Base-by-base conservation (phyloP, 2,888 invertebrate genomes). In the Aporophyla nigra region DNA sequence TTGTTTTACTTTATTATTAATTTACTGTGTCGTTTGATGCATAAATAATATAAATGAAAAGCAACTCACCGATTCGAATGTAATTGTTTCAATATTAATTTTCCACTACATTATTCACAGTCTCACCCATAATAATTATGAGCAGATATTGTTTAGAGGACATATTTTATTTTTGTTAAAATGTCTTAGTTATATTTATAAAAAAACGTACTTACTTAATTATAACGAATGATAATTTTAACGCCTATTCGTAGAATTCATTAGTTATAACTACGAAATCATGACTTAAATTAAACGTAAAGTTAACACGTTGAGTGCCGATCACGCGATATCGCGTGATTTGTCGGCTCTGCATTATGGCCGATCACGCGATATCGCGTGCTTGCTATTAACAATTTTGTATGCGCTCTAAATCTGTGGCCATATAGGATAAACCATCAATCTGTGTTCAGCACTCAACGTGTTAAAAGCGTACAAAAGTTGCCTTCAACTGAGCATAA, bases 11-110 rank as follows among this genome's bases (percentile, higher is more conserved):
- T 46, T 9, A 62, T 62, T 33, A 49, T 43, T 59, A 21, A 67
- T 74, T 69, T 16, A 33, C 7, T 9, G 4, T 49, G 2, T 33
- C 14, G 53, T 71, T 65, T 40, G 10, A 43, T 62, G 27, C 56
- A 56, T 33, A 58, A 58, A 53, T 19, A 16, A 67, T 77, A 63
- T 27, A 67, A 59, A n/a, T 43, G 9, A 27, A 46, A 63, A 51
- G 19, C 40, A 62, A 46, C 16, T 27, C 1, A 65, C 46, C 0
- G 27, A 49, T n/a, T 7, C 16, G 66, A 46, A 58, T n/a, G 3
- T 19, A n/a, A 49, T 58, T 24, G 27, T 46, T 81, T n/a, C 43
- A 79, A 58, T 74, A 80, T 65, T 51, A 16, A 80, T 62, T 62
- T 56, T 72, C 66, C 73, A 62, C 6, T n/a, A n/a, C 21, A 78